Evolutionary conservation across 2,888 invertebrate species (phyloP).

Genomic region (Chymomyza fuscimana): DNA sequence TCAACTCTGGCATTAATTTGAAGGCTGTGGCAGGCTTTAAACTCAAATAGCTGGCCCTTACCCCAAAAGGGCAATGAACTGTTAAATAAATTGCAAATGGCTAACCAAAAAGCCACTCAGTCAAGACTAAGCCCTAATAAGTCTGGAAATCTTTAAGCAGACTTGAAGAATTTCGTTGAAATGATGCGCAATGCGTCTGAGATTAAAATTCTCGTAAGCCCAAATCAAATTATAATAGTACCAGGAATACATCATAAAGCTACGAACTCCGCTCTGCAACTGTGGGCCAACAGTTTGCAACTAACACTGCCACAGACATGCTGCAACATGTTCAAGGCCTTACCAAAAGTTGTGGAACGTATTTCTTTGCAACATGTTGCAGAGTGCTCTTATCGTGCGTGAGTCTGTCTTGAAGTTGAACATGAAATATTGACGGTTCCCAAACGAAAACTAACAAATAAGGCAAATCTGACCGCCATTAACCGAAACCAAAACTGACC

Average conservation of each 20-base stretch:
- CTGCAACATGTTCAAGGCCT: neutral
- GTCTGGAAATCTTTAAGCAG: neutral
- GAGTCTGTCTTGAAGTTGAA: neutral
- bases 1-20: constrained; percentile 8
- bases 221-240: neutral
- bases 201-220: neutral
- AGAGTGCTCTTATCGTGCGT: neutral
- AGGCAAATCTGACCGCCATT: constrained; percentile 7
- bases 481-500: neutral
- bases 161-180: neutral
- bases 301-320: neutral
- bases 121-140: neutral
- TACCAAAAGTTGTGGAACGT: neutral
- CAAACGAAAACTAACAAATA: constrained; percentile 2
- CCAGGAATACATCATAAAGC: neutral
- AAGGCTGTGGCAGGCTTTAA: neutral
- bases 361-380: neutral
- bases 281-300: neutral
- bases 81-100: constrained; percentile 6
- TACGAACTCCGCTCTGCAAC: neutral
- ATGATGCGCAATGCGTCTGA: neutral
- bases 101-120: neutral
- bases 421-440: neutral
- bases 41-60: neutral
- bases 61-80: constrained; percentile 3